Conservation (phyloP, 2,888 invertebrate species). For the Drosophila neotestacea region DNA sequence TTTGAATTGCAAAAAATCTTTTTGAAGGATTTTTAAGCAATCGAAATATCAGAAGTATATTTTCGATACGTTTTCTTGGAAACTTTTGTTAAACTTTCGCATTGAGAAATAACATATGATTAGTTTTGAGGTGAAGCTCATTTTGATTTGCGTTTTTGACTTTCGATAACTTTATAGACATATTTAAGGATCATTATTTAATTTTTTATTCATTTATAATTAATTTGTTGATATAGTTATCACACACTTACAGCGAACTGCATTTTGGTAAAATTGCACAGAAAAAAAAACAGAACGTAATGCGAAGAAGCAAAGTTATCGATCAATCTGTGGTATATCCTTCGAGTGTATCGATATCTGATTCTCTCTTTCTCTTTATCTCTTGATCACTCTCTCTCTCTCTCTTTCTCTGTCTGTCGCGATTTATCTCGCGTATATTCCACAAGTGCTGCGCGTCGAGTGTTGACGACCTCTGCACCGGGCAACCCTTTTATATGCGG, state of each 20-base stretch:
- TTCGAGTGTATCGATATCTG: constrained; percentile 18
- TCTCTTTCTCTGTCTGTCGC: not conserved
- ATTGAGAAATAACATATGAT: too few relatives aligned
- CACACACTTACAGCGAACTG: constrained; percentile 58
- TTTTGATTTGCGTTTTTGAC: not conserved
- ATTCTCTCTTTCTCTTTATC: not conserved
- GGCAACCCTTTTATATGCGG: constrained; percentile 76
- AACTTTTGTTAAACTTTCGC: too few relatives aligned
- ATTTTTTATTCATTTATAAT: constrained; percentile 4
- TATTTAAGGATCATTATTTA: constrained; percentile 10
- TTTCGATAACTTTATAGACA: constrained; percentile 5
- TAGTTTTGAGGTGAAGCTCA: not conserved
- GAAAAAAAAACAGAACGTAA: constrained; percentile 30
- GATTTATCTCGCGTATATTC: constrained; percentile 39
- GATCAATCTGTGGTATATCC: constrained; percentile 43
- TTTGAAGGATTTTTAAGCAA: too few relatives aligned
- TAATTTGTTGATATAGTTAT: constrained; percentile 6
- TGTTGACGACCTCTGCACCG: constrained; percentile 67
- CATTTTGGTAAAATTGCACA: constrained; percentile 53
- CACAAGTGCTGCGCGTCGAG: constrained; percentile 59
- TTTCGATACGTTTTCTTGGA: not conserved
- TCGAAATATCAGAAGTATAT: not conserved
- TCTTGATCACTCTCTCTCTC: not conserved
- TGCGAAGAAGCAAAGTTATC: constrained; percentile 15
- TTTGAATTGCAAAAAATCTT: too few relatives aligned